Conservation (phyloP, 2,797 vertebrate genomes). For the Chaunax sp. region DNA sequence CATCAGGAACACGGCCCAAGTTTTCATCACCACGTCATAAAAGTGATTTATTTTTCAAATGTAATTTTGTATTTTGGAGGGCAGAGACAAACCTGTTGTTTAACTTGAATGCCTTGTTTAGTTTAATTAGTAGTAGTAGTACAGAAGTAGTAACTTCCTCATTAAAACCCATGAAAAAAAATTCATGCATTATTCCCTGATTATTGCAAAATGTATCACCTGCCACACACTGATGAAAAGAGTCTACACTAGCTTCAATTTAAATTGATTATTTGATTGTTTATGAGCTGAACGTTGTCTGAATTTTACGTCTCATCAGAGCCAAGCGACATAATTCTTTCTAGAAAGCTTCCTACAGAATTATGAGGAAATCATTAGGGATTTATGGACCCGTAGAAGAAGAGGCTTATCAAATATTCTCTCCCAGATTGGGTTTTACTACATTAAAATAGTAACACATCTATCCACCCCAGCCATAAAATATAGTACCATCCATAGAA, state of each 20-base stretch:
- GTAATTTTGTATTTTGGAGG: neutral
- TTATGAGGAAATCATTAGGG: conserved; percentile 21
- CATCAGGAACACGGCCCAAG: no score
- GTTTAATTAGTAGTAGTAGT: no score
- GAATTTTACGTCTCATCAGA: conserved; percentile 5
- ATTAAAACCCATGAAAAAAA: no score
- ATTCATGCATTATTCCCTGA: no score
- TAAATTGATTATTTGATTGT: neutral
- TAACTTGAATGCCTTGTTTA: no score
- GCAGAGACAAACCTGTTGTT: neutral
- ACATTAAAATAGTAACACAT: conserved; percentile 27
- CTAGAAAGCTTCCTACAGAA: neutral
- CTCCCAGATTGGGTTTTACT: conserved; percentile 6
- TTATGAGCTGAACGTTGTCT: neutral
- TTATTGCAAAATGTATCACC: no score
- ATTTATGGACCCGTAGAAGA: conserved; percentile 9
- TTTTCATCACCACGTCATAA: no score
- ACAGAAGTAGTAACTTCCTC: no score
- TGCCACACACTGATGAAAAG: no score
- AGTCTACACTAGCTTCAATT: neutral
- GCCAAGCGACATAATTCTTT: neutral
- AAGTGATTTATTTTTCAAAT: neutral
- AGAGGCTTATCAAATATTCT: conserved; percentile 16
- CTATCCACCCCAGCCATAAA: conserved; percentile 12
- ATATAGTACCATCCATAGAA: conserved; percentile 22